A percentile compares a stretch with the other conserved stretches of the same genome.
These are phyloP conservation scores for Caenorhabditis briggsae DNA, from an alignment of 1,140 invertebrate genomes.

Conservation along the genomic window DNA sequence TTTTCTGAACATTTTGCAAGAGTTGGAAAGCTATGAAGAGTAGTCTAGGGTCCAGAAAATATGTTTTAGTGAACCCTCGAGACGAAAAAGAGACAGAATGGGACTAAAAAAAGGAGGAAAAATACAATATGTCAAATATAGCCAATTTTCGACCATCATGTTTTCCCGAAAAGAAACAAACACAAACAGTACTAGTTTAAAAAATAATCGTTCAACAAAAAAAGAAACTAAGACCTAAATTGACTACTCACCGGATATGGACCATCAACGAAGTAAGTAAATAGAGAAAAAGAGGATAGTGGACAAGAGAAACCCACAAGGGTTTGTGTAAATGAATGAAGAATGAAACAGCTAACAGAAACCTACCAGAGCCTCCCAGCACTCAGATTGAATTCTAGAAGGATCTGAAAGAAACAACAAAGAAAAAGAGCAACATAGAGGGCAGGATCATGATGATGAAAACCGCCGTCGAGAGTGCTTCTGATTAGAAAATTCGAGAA, in stretches of 20 bases:
- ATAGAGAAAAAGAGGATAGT: neutral
- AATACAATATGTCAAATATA: neutral
- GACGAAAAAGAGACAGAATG: no score
- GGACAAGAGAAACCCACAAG: neutral
- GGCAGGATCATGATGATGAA: slow-evolving; percentile 9
- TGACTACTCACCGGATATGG: neutral
- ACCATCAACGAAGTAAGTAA: neutral
- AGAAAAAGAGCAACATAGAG: slow-evolving; percentile 8
- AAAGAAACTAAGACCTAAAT: neutral
- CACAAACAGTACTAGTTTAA: no score
- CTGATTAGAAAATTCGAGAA: neutral
- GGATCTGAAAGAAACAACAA: neutral
- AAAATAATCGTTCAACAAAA: neutral
- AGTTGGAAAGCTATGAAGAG: no score
- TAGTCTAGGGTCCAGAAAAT: no score
- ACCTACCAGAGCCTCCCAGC: no score
- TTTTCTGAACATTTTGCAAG: no score
- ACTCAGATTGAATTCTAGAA: slow-evolving; percentile 16
- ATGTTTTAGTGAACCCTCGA: no score
- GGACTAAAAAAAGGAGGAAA: no score
- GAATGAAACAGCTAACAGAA: slow-evolving; percentile 33
- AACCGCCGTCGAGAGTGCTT: neutral
- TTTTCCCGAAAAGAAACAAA: neutral
- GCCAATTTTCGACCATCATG: neutral
- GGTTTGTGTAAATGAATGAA: slow-evolving; percentile 36